A percentile compares a stretch with the other conserved stretches of the same genome.
These are phyloP conservation scores for human DNA, from an alignment of 2,113 vertebrate genomes.

Conservation along the genomic window GRCh38 chr1:219571001-219571500, in stretches of 20 bases:
- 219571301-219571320: background rate
- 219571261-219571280: background rate
- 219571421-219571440: background rate
- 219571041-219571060: background rate
- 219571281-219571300: background rate
- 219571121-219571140: background rate
- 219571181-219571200: constrained; percentile 42
- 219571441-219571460: background rate
- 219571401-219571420: background rate
- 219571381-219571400: background rate
- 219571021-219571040: background rate
- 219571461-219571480: background rate
- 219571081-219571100: background rate
- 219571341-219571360: background rate
- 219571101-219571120: background rate
- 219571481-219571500: background rate
- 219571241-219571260: constrained; percentile 24
- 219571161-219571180: constrained; percentile 39
- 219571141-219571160: background rate
- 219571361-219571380: background rate
- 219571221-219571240: background rate
- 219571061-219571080: background rate
- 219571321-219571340: background rate
- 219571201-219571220: background rate
- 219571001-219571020: background rate